Percentiles rank a stretch among this genome's conserved stretches.
These are phyloP conservation scores for Apis florea DNA, from an alignment of 1,140 invertebrate species.

Conservation along the genomic window DNA sequence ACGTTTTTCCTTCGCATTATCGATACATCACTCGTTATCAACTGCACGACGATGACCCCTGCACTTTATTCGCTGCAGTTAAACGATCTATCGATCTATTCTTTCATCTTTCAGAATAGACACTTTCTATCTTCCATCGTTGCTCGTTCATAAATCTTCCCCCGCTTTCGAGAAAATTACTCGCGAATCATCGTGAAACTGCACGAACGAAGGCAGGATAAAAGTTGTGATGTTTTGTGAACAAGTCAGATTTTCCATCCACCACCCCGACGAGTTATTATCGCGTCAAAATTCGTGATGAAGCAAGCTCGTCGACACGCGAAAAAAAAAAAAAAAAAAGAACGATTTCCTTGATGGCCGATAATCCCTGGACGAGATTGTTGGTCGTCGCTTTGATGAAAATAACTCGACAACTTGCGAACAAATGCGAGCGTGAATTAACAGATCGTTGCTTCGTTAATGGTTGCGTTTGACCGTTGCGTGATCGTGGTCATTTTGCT, in stretches of 20 bases:
- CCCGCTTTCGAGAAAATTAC: not conserved
- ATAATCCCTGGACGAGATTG: not conserved
- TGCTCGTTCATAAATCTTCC: not conserved
- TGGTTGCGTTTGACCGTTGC: slow-evolving; percentile 1
- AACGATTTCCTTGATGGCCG: not conserved
- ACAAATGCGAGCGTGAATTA: not conserved
- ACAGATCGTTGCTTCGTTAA: too few species aligned
- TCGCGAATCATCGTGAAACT: slow-evolving; percentile 2
- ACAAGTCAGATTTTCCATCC: not conserved
- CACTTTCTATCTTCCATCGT: not conserved
- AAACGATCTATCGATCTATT: not conserved
- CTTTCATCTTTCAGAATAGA: not conserved
- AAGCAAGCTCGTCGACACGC: not conserved
- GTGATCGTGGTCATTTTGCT: slow-evolving; percentile 22
- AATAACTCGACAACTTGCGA: not conserved
- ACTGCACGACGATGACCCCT: too few species aligned
- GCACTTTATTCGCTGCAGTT: not conserved
- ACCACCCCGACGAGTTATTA: not conserved
- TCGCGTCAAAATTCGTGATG: not conserved
- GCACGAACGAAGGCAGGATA: too few species aligned
- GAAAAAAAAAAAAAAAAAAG: not conserved
- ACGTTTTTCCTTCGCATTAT: too few species aligned
- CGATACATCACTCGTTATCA: too few species aligned
- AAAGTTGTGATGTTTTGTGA: not conserved
- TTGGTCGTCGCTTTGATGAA: not conserved